These are phyloP conservation scores for Sepioteuthis lessoniana DNA, from an alignment of 2,888 invertebrate genomes.

Conservation along the genomic window DNA sequence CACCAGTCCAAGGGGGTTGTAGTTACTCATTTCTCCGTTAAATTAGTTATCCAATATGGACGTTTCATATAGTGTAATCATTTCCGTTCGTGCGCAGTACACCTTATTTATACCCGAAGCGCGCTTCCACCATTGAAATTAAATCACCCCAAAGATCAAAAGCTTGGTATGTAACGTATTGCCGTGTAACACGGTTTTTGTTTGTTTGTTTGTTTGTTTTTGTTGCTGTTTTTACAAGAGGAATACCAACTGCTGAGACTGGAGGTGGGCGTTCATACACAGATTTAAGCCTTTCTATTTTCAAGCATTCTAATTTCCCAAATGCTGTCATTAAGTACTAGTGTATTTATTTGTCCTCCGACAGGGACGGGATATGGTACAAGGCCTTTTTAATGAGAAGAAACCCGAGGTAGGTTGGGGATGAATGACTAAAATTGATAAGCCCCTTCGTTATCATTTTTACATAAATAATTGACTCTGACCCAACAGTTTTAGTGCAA, in stretches of 20 bases:
- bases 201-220: no score
- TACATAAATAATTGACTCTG: no score
- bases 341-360: no score
- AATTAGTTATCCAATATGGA: background rate
- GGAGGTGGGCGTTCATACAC: background rate
- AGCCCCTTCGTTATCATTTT: no score
- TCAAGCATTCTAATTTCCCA: no score
- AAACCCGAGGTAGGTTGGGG: no score
- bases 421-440: no score
- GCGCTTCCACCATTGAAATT: background rate
- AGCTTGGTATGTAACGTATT: background rate
- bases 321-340: no score
- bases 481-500: no score
- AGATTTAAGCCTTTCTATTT: no score
- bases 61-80: background rate
- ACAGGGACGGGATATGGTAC: no score
- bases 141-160: background rate
- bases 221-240: background rate
- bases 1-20: background rate
- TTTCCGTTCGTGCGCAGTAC: conserved; percentile 6
- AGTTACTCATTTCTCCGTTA: background rate
- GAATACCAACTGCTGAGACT: background rate
- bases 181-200: background rate
- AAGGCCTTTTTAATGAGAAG: no score
- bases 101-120: background rate